Evolutionary conservation across 2,113 vertebrate genomes (phyloP), one percentile per base, ranked within the genome.

Genomic region (Alethe castanea): DNA sequence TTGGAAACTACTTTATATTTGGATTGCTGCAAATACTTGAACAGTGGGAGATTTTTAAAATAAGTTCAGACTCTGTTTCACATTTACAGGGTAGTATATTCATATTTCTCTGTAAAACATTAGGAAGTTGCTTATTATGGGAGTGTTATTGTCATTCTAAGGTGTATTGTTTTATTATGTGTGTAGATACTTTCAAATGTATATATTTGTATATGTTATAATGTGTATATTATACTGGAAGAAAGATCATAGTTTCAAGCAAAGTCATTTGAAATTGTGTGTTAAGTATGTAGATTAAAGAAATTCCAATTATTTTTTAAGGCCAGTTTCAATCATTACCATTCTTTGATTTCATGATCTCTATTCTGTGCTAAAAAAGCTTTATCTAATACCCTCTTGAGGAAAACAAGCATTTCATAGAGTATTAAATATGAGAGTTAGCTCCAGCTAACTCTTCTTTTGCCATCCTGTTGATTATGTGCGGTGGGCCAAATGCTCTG

Each of bases 101-200:
- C 7, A 6, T 56, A 11, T 14, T 20, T 45, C 26, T 20, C 11
- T 62, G 1, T 6, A 35, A 65, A 40, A 10, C 0, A 0, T 31
- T 40, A 61, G 12, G 12, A 59, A 67, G 20, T 47, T 40, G 9
- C 11, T 71, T 79, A 22, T 45, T 64, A 14, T 8, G 35, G 22
- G 4, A 26, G 31, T 5, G 20, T 47, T 40, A 15, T 19, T 1
- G 2, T 69, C 11, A 19, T 11, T 8, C 5, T n/a, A 22, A 33
- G 14, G 12, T 42, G 5, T 14, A 1, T 56, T 67, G 10, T 11
- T 81, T 50, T 35, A 11, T 71, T 84, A 20, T 0, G 0, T 23
- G 4, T 45, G 3, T 81, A 8, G 19, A 1, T 67, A 6, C 57
- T 44, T 72, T 52, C 6, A 60, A 20, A 23, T 45, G 2, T 36